Evolutionary conservation across 2,113 vertebrate genomes (phyloP).

Genomic region (Sterrhoptilus dennistouni): DNA sequence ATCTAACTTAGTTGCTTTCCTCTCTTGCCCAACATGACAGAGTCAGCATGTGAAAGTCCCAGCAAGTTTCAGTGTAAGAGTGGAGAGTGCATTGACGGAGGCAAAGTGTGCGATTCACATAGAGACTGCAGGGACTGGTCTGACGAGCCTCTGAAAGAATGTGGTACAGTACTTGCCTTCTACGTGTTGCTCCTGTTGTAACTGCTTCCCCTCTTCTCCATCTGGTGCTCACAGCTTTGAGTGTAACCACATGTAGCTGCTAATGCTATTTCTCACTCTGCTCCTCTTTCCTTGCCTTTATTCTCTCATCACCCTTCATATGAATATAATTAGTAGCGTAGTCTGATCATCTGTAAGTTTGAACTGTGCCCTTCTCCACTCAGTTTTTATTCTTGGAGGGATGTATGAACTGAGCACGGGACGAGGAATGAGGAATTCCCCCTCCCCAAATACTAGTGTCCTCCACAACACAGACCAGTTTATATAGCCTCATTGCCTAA

Average conservation of each 20-base stretch:
- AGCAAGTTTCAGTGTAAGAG: conserved; percentile 93
- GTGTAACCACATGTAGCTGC: conserved; percentile 56
- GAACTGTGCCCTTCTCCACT: conserved; percentile 54
- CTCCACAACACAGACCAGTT: background rate
- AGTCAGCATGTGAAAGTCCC: conserved; percentile 88
- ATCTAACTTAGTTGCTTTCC: conserved; percentile 64
- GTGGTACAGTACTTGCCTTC: conserved; percentile 84
- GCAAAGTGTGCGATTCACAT: conserved; percentile 91
- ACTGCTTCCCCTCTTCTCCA: conserved; percentile 62
- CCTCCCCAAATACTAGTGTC: background rate
- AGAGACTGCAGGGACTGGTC: conserved; percentile 98
- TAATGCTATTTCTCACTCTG: conserved; percentile 57
- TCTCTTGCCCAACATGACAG: conserved; percentile 78
- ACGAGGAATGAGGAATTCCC: conserved; percentile 26
- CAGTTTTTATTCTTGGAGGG: conserved; percentile 24
- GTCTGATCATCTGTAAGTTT: conserved; percentile 35
- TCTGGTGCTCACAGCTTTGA: conserved; percentile 63
- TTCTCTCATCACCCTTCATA: conserved; percentile 27
- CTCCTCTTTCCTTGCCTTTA: conserved; percentile 22
- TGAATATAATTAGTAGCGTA: conserved; percentile 46
- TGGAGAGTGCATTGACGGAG: conserved; percentile 92
- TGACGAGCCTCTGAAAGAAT: conserved; percentile 93
- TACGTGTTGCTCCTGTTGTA: conserved; percentile 67
- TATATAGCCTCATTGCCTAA: background rate
- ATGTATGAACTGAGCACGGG: background rate